Conservation (phyloP, 2,888 invertebrate species). For the Agrotis segetum region DNA sequence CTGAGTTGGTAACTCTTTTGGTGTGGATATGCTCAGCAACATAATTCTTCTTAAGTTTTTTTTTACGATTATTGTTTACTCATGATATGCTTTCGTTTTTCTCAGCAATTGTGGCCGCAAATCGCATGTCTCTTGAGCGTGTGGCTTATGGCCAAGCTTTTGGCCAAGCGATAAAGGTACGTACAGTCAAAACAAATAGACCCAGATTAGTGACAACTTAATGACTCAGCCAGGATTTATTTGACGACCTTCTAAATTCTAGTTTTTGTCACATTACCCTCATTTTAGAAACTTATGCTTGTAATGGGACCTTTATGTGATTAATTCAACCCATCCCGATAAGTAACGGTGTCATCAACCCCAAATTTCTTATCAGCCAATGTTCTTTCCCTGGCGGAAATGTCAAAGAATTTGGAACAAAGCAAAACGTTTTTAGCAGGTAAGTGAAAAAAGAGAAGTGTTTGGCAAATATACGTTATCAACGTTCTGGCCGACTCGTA, state of each 20-base stretch:
- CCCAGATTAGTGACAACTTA: too few relatives aligned
- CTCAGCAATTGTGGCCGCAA: too few relatives aligned
- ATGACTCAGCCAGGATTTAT: neutral
- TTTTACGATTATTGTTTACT: too few relatives aligned
- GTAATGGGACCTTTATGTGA: neutral
- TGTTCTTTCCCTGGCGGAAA: neutral
- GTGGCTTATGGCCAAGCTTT: too few relatives aligned
- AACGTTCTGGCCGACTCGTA: constrained; percentile 28
- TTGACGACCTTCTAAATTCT: neutral
- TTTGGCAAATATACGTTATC: constrained; percentile 53
- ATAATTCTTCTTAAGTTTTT: too few relatives aligned
- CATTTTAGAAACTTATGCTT: neutral
- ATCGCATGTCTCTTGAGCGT: too few relatives aligned
- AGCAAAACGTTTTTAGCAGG: constrained; percentile 38
- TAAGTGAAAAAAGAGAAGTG: constrained; percentile 53
- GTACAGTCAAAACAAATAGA: too few relatives aligned
- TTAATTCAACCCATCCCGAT: neutral
- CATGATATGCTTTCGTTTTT: too few relatives aligned
- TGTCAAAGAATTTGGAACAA: constrained; percentile 22
- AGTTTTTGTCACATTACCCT: neutral
- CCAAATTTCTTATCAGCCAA: neutral
- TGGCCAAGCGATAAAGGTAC: too few relatives aligned
- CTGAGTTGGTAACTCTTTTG: too few relatives aligned
- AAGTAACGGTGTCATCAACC: constrained; percentile 4
- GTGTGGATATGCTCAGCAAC: too few relatives aligned